phyloP scores from a whole-genome alignment of 2,888 invertebrate species.

The Dendrolimus houi region DNA sequence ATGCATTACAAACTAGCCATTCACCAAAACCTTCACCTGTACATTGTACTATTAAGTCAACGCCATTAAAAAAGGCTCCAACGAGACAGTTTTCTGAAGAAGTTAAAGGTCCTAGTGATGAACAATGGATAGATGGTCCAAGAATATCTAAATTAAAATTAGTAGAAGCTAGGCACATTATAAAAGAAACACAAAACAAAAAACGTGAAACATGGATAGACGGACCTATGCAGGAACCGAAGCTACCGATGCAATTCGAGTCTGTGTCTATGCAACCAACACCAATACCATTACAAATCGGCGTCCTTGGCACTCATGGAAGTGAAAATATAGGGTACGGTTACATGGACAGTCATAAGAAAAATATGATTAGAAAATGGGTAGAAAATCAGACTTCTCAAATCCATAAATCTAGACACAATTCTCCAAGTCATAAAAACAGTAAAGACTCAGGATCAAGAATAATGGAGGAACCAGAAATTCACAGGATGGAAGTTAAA shows the following conservation, averaged over 20 bases:
- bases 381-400: conserved; percentile 93
- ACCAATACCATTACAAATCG: conserved; percentile 52
- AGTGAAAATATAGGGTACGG: conserved; percentile 82
- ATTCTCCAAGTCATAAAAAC: conserved; percentile 64
- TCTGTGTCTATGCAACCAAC: conserved; percentile 79
- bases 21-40: conserved; percentile 75
- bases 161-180: conserved; percentile 86
- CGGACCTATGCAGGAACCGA: conserved; percentile 87
- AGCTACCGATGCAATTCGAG: conserved; percentile 63
- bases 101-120: conserved; percentile 80
- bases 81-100: conserved; percentile 62
- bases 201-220: conserved; percentile 97
- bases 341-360: conserved; percentile 94
- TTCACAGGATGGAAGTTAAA: conserved; percentile 64
- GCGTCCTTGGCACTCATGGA: conserved; percentile 58
- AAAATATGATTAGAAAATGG: conserved; percentile 95
- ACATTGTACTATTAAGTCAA: conserved; percentile 69
- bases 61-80: conserved; percentile 62
- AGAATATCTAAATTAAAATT: conserved; percentile 89
- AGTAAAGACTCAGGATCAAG: conserved; percentile 40
- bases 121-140: conserved; percentile 98
- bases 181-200: conserved; percentile 86
- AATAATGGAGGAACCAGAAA: conserved; percentile 40
- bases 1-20: conserved; percentile 41
- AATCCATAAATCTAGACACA: conserved; percentile 81